Base-by-base conservation (phyloP, 2,797 vertebrate species). In the Semotilus atromaculatus region DNA sequence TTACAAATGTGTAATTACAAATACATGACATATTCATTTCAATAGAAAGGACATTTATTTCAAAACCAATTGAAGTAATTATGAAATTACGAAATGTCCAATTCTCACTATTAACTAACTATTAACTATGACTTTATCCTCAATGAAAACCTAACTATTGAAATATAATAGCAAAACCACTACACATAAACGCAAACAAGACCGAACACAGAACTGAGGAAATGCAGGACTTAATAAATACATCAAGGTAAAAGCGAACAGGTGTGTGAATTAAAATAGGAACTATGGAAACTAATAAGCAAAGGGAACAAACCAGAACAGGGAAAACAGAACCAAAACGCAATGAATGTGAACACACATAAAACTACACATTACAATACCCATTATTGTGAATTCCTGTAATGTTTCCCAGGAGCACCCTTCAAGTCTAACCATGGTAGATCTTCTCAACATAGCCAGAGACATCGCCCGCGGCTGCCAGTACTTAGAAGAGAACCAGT, bases 401-500 rank as follows among this genome's bases (percentile, higher is more conserved):
- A 5, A 60, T 84, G 10, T 73, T 64, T 86, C 26, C 34, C 90
- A 99, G 98, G 98, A 95, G 81, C 97, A 99, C 71, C 96, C 97
- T 0, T 98, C 98, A 88, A 98, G 97, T 77, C 94, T 99, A 82
- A 95, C 91, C 89, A 99, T 99, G 97, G 94, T 99, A 92, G 98
- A 99, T 89, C 96, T 99, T 81, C 96, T 99, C 58, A 98, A 97
- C 0, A 96, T 99, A 88, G 97, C 98, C 89, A 96, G 94, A 92
- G 98, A 99, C 92, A 99, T 99, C 0, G 97, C 98, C 23, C 97
- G 96, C 78, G 98, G 98, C 88, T 98, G 97, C 92, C 97, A 99
- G 92, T 99, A 99, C 87, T 92, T 99, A 88, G 98, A 99, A 92
- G 98, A 99, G 90, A 99, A 99, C 90, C 98, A 99, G 90, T 99